phyloP scores from a whole-genome alignment of 2,113 vertebrate genomes.

The Myotis lucifugus region DNA sequence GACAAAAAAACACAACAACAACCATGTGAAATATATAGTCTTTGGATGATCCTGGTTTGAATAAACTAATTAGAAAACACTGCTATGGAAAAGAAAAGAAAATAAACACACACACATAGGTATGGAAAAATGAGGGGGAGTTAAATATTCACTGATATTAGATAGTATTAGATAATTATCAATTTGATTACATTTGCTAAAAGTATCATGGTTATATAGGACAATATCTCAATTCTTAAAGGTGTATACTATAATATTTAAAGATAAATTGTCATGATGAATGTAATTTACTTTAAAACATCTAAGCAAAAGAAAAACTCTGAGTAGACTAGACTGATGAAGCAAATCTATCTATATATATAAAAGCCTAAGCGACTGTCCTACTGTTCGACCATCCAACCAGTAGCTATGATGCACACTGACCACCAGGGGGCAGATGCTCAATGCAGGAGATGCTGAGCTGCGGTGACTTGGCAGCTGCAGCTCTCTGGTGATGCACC shows the following conservation, averaged over 20 bases:
- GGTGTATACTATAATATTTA: background rate
- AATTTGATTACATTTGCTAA: background rate
- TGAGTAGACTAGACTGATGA: background rate
- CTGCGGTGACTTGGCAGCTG: no score
- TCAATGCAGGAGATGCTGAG: no score
- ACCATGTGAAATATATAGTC: background rate
- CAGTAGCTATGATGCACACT: no score
- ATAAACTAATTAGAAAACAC: background rate
- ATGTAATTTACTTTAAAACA: background rate
- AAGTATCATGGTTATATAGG: background rate
- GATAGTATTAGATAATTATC: background rate
- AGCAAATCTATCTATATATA: background rate
- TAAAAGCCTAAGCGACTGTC: no score
- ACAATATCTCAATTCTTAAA: constrained; percentile 33
- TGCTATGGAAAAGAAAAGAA: background rate
- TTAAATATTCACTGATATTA: background rate
- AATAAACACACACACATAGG: no score
- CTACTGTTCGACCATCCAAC: no score
- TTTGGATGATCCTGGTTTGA: background rate
- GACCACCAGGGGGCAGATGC: no score
- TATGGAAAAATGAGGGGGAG: background rate
- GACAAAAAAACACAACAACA: background rate
- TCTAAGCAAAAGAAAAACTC: background rate
- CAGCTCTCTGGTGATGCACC: no score
- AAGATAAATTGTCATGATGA: background rate